phyloP scores from a whole-genome alignment of 1,140 invertebrate species.

The Drosophila arizonae region DNA sequence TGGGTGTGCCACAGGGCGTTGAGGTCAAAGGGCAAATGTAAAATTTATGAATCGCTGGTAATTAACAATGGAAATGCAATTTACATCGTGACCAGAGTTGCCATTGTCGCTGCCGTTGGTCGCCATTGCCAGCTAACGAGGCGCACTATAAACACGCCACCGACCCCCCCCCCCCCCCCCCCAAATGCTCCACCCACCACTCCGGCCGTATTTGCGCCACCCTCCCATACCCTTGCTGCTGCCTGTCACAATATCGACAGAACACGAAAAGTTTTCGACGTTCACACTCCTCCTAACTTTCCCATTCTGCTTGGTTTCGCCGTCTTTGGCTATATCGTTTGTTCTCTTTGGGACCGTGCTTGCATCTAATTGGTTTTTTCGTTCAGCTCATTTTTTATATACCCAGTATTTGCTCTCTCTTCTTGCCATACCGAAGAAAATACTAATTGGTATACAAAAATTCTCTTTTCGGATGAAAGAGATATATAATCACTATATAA shows the following conservation, averaged over 20 bases:
- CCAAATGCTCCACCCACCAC: not conserved
- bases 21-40: slow-evolving; percentile 52
- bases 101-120: slow-evolving; percentile 47
- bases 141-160: slow-evolving; percentile 55
- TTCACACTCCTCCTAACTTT: not conserved
- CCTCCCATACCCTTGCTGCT: slow-evolving; percentile 8
- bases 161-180: not conserved
- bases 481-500: not conserved
- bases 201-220: not conserved
- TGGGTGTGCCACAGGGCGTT: not conserved
- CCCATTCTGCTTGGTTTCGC: not conserved
- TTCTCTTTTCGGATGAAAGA: not conserved
- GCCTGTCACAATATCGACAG: slow-evolving; percentile 73
- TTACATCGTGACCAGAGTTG: slow-evolving; percentile 56
- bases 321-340: slow-evolving; percentile 28
- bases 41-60: slow-evolving; percentile 73
- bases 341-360: slow-evolving; percentile 28
- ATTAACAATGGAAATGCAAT: slow-evolving; percentile 82
- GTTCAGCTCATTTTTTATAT: slow-evolving; percentile 31
- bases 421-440: not conserved
- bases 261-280: slow-evolving; percentile 62
- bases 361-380: slow-evolving; percentile 76
- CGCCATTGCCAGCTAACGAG: slow-evolving; percentile 61
- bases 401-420: not conserved
- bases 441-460: not conserved